These are phyloP conservation scores for Lepas anatifera DNA, from an alignment of 2,888 invertebrate species.

Conservation along the genomic window DNA sequence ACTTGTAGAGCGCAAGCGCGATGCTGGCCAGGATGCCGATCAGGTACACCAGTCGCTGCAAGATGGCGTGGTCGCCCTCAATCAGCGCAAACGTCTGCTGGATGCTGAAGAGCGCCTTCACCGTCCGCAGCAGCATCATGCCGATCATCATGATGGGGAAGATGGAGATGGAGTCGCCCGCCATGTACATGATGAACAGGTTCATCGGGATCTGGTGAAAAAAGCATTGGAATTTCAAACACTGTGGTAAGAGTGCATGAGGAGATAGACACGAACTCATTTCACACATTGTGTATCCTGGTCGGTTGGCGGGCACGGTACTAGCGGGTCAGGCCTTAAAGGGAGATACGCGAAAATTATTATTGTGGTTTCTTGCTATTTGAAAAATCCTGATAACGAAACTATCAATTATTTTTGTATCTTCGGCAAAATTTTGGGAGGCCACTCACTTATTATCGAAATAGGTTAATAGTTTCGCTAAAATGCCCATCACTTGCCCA, in stretches of 20 bases:
- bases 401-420: no score
- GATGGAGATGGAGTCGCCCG: slow-evolving; percentile 96
- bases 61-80: slow-evolving; percentile 22
- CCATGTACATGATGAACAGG: slow-evolving; percentile 99
- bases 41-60: slow-evolving; percentile 69
- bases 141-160: slow-evolving; percentile 99
- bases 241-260: no score
- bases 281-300: no score
- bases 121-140: slow-evolving; percentile 91
- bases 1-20: slow-evolving; percentile 85
- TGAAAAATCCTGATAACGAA: no score
- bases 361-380: no score
- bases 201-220: slow-evolving; percentile 72
- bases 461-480: no score
- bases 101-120: slow-evolving; percentile 86
- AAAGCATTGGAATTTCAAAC: neutral
- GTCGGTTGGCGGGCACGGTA: neutral
- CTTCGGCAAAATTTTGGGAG: no score
- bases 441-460: no score
- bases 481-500: no score
- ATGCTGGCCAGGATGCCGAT: slow-evolving; percentile 88
- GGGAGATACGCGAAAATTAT: no score
- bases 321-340: no score
- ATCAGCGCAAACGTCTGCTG: slow-evolving; percentile 32
- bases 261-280: no score